Evolutionary conservation across 2,113 vertebrate species (phyloP).

Genomic region (Sylvia atricapilla): DNA sequence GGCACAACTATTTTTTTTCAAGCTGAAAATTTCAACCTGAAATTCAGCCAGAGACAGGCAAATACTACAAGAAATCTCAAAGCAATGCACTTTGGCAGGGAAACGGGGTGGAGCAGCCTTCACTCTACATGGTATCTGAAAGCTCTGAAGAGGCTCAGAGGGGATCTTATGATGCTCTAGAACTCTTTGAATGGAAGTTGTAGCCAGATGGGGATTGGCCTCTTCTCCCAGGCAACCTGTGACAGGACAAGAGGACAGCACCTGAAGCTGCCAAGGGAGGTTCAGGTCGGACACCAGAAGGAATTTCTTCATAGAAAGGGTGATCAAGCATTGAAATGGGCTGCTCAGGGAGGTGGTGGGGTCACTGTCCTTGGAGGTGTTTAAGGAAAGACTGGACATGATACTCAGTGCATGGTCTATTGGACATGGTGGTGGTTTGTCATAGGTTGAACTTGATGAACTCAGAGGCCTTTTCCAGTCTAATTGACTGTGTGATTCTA

Average conservation of each 20-base stretch:
- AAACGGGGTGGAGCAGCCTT: neutral
- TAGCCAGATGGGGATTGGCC: no score
- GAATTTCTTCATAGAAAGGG: neutral
- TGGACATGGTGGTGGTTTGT: neutral
- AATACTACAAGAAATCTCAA: neutral
- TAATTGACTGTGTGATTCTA: neutral
- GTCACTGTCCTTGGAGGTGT: no score
- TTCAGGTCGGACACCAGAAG: neutral
- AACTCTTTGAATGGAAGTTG: neutral
- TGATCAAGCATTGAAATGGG: neutral
- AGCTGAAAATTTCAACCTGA: neutral
- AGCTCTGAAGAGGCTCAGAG: neutral
- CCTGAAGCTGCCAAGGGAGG: neutral
- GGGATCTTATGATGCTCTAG: neutral
- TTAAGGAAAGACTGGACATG: neutral
- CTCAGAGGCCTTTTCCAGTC: neutral
- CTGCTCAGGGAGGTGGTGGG: neutral
- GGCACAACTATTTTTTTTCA: neutral
- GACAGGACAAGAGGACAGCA: neutral
- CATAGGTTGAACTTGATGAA: neutral
- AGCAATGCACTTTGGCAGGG: neutral
- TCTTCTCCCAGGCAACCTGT: neutral
- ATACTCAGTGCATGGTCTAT: no score
- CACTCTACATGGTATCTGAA: neutral
- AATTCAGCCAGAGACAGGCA: neutral